Evolutionary conservation across 1,140 invertebrate genomes (phyloP), one percentile per base, ranked within the genome.

Genomic region (Tetranychus cinnabarinus): DNA sequence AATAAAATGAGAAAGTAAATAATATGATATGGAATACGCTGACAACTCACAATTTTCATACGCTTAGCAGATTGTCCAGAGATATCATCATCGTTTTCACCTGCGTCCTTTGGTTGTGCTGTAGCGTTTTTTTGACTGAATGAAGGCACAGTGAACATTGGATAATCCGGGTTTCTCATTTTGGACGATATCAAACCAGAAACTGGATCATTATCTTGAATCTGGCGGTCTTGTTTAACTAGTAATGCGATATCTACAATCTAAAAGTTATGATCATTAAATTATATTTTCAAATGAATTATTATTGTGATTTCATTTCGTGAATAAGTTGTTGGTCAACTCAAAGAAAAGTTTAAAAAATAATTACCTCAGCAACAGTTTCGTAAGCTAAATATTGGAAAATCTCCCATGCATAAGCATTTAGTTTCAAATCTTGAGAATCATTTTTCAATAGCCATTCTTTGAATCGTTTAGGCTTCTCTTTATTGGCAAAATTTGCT

Each of bases 351-450:
- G 6, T 57, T 39, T n/a, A n/a, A 57, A 33, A 39, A 46, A 34
- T 35, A 48, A 52, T 61, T 64, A 82, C 77, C 70, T 81, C 77
- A 10, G 80, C 80, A 5, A 82, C 77, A 7, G 78, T 80, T 72
- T 82, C 81, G 68, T 81, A 80, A 0, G 80, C 79, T 31, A 82
- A 70, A 68, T 82, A 82, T 58, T 77, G 74, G 50, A 82, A 68
- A 54, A 81, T 73, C 58, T 76, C 76, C 46, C 78, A 69, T 2
- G 76, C 76, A 63, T 74, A 69, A 57, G 72, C 73, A 10, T 74
- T 72, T 37, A 78, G 69, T 54, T 72, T 77, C 33, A 78, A 67
- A 2, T 58, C 33, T 13, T 31, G 10, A 13, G 36, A 15, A 34
- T 46, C 39, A 46, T 79, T 77, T 45, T 69, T 68, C 58, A 68